phyloP scores from a whole-genome alignment of 2,888 invertebrate genomes.

The Sphecodes monilicornis region DNA sequence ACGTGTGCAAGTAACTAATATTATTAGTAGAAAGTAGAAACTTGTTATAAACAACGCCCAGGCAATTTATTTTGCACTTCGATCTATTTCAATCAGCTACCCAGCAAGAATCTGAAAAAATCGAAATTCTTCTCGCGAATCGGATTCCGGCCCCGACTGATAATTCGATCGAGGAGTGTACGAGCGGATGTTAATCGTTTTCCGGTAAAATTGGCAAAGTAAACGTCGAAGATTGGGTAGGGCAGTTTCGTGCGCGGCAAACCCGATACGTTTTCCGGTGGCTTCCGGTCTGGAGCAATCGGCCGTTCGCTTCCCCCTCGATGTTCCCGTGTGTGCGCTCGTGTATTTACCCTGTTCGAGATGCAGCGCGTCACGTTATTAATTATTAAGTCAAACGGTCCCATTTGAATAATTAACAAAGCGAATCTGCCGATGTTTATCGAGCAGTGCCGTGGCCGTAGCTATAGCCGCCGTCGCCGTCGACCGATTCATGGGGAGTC shows the following conservation, averaged over 20 bases:
- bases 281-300: neutral
- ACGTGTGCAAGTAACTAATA: neutral
- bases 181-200: neutral
- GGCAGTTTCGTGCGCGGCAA: neutral
- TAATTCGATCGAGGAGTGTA: neutral
- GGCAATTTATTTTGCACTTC: no score
- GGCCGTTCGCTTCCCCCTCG: neutral
- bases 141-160: neutral
- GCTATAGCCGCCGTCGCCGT: neutral
- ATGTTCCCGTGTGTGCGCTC: neutral
- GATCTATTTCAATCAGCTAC: no score
- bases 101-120: neutral
- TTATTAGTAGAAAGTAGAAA: no score
- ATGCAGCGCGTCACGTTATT: slow-evolving; percentile 4
- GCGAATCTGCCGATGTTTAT: neutral
- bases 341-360: slow-evolving; percentile 2
- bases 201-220: slow-evolving; percentile 27
- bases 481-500: neutral
- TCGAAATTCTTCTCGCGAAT: neutral
- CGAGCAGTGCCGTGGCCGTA: neutral
- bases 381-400: slow-evolving; percentile 14
- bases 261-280: neutral
- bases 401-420: slow-evolving; percentile 21
- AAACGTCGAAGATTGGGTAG: slow-evolving; percentile 24
- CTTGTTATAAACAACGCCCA: no score